These are phyloP conservation scores for Protonibea diacanthus DNA, from an alignment of 2,797 vertebrate species.

Conservation along the genomic window DNA sequence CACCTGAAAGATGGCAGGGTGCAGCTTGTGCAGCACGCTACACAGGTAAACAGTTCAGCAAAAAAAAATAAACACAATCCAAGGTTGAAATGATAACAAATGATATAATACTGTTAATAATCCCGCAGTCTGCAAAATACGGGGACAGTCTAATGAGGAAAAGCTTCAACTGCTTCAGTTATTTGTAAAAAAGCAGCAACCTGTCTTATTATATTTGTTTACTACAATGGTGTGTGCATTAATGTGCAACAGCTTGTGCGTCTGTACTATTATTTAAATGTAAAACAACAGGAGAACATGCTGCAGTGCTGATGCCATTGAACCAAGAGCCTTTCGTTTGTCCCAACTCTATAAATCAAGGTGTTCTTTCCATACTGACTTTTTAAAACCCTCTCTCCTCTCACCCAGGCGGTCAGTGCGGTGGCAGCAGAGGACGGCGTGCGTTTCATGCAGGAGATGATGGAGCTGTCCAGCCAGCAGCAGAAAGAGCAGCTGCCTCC, in stretches of 20 bases:
- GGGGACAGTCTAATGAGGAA: background rate
- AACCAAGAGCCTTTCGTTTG: background rate
- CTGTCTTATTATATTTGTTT: background rate
- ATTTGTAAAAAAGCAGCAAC: slow-evolving; percentile 1
- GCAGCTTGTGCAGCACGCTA: slow-evolving; percentile 97
- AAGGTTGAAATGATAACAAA: background rate
- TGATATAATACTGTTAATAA: background rate
- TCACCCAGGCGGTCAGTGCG: slow-evolving; percentile 92
- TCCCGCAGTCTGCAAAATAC: background rate
- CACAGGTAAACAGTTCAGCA: slow-evolving; percentile 86
- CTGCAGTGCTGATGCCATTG: background rate
- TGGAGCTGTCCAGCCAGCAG: slow-evolving; percentile 98
- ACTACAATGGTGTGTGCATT: too few relatives aligned
- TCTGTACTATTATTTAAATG: background rate
- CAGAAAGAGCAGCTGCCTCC: slow-evolving; percentile 99
- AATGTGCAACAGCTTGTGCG: background rate
- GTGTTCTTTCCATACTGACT: background rate
- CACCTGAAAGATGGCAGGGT: slow-evolving; percentile 98
- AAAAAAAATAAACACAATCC: background rate
- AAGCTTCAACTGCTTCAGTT: background rate
- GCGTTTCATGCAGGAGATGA: slow-evolving; percentile 99
- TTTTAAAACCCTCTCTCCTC: slow-evolving; percentile 1
- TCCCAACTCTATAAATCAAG: background rate
- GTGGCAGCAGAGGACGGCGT: slow-evolving; percentile 97
- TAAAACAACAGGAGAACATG: background rate